These are phyloP conservation scores for Pseudococcus jackbeardsleyi DNA, from an alignment of 2,888 invertebrate genomes.

Conservation along the genomic window DNA sequence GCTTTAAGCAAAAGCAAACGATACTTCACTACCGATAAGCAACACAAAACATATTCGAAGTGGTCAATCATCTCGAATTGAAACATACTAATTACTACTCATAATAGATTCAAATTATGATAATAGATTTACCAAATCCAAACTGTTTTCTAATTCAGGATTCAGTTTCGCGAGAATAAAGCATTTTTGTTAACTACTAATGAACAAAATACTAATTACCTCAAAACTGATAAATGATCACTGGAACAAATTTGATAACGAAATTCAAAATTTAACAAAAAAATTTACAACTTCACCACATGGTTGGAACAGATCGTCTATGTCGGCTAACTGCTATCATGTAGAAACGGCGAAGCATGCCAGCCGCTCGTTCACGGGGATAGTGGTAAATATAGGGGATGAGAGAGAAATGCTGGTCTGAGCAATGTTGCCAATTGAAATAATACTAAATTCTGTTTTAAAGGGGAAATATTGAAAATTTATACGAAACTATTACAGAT, in stretches of 20 bases:
- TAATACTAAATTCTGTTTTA: neutral
- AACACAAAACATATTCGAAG: too few relatives aligned
- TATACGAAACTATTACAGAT: too few relatives aligned
- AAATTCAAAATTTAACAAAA: neutral
- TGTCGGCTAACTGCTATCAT: conserved; percentile 21
- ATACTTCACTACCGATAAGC: too few relatives aligned
- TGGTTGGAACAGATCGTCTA: neutral
- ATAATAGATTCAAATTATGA: too few relatives aligned
- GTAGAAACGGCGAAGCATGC: neutral
- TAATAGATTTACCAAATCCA: too few relatives aligned
- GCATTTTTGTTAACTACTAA: neutral
- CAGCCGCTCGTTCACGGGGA: neutral
- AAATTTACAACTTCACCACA: conserved; percentile 26
- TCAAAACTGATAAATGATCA: neutral
- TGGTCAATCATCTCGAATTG: too few relatives aligned
- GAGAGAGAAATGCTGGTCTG: neutral
- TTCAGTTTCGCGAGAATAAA: neutral
- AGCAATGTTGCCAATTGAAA: neutral
- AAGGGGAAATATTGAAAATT: neutral
- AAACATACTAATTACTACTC: too few relatives aligned
- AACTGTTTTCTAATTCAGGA: neutral
- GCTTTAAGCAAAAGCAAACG: too few relatives aligned
- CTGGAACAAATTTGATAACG: neutral
- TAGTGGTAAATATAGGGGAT: too few relatives aligned
- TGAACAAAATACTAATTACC: neutral